Evolutionary conservation across 35 echinoderm and acorn worm genomes (phyloP).

Genomic region (Hemicentrotus pulcherrimus): DNA sequence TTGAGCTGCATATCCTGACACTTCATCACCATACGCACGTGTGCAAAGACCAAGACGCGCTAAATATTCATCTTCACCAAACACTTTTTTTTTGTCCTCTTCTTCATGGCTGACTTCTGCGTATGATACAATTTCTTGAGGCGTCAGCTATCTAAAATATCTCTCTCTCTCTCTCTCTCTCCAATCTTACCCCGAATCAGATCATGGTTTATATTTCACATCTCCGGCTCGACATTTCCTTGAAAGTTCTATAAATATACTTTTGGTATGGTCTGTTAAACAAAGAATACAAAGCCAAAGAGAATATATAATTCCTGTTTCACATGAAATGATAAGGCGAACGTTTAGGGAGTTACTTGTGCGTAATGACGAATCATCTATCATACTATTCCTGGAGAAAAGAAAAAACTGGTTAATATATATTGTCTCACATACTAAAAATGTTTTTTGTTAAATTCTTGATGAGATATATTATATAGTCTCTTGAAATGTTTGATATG

Average conservation of each 20-base stretch:
- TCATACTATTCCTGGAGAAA: no score
- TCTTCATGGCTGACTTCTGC: neutral
- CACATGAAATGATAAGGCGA: neutral
- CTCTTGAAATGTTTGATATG: no score
- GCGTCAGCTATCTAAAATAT: neutral
- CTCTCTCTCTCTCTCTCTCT: neutral
- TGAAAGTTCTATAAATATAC: neutral
- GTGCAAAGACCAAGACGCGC: neutral
- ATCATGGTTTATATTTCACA: neutral
- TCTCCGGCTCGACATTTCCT: neutral
- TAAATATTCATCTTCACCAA: neutral
- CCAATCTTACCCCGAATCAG: neutral
- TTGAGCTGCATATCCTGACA: neutral
- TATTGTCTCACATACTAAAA: no score
- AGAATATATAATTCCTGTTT: neutral
- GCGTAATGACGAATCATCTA: no score
- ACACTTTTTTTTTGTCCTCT: neutral
- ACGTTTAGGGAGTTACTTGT: no score
- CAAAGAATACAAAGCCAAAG: neutral
- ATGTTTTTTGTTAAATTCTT: no score
- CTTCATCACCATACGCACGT: neutral
- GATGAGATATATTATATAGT: no score
- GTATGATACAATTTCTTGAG: conserved; percentile 13
- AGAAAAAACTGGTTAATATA: no score
- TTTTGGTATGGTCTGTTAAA: neutral